Conservation (phyloP, 2,113 vertebrate species). For the Chaenogobius annularis region DNA sequence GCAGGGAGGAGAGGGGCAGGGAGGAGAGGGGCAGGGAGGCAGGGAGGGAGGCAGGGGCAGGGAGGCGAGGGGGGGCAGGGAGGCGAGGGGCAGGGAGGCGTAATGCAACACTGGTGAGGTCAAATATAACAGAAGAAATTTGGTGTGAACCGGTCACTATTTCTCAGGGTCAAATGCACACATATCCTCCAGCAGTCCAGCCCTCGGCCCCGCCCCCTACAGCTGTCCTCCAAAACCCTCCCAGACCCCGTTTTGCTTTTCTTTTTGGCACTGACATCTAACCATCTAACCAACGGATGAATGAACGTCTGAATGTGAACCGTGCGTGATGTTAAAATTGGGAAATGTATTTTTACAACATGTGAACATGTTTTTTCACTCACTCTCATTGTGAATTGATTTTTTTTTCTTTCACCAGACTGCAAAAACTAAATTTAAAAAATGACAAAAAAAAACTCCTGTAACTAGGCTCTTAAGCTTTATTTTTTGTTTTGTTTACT, state of each 20-base stretch:
- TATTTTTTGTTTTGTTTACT: slow-evolving; percentile 82
- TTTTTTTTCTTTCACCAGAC: slow-evolving; percentile 74
- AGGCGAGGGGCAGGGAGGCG: slow-evolving; percentile 22
- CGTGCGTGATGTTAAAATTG: slow-evolving; percentile 76
- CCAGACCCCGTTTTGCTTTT: slow-evolving; percentile 42
- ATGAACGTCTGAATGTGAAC: slow-evolving; percentile 75
- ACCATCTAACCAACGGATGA: slow-evolving; percentile 73
- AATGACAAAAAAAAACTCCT: slow-evolving; percentile 63
- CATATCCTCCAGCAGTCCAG: slow-evolving; percentile 72
- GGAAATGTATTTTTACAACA: slow-evolving; percentile 85
- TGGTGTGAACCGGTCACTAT: slow-evolving; percentile 70
- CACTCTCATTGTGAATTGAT: slow-evolving; percentile 75
- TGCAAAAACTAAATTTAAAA: slow-evolving; percentile 75
- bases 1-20: neutral
- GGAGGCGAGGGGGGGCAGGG: slow-evolving; percentile 14
- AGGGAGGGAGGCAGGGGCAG: neutral
- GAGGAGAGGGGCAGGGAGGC: slow-evolving; percentile 22
- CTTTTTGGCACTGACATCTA: slow-evolving; percentile 74
- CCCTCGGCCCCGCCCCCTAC: slow-evolving; percentile 48
- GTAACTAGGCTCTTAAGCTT: slow-evolving; percentile 85
- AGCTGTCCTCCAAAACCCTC: slow-evolving; percentile 34
- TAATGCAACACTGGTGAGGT: slow-evolving; percentile 55
- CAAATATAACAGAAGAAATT: slow-evolving; percentile 33
- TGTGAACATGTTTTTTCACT: slow-evolving; percentile 75
- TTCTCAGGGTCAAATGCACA: slow-evolving; percentile 81